Evolutionary conservation across 2,797 vertebrate species (phyloP).

Genomic region (Ceyx erithaca): DNA sequence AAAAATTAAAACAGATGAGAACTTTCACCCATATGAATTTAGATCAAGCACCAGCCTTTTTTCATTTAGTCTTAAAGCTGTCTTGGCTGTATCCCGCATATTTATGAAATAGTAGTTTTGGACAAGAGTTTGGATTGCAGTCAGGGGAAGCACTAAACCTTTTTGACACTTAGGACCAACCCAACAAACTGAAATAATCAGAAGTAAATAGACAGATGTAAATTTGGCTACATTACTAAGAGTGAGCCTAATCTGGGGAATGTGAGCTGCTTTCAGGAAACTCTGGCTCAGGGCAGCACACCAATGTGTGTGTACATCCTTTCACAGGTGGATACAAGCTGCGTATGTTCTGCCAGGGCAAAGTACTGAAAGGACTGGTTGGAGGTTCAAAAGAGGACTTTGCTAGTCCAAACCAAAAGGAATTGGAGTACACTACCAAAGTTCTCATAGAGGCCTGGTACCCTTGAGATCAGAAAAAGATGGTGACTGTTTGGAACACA

Average conservation of each 20-base stretch:
- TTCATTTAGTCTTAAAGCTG: neutral
- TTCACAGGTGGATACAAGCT: neutral
- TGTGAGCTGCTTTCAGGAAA: neutral
- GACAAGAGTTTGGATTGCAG: neutral
- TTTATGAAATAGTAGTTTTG: neutral
- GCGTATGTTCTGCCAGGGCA: neutral
- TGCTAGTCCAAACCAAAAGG: neutral
- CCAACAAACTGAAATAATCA: neutral
- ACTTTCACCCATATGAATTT: neutral
- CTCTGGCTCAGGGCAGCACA: neutral
- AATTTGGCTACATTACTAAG: neutral
- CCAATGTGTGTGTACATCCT: neutral
- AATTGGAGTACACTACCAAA: neutral
- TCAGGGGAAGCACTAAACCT: neutral
- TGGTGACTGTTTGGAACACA: neutral
- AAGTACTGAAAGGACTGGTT: neutral
- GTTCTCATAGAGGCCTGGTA: neutral
- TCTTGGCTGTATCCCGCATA: neutral
- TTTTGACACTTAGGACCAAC: neutral
- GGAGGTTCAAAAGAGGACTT: neutral
- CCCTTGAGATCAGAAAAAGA: neutral
- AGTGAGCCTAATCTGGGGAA: neutral
- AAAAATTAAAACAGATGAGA: conserved; percentile 3
- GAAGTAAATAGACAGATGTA: neutral
- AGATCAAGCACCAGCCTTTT: neutral